Evolutionary conservation across 2,797 vertebrate genomes (phyloP).

Genomic region (Darevskia mixta): DNA sequence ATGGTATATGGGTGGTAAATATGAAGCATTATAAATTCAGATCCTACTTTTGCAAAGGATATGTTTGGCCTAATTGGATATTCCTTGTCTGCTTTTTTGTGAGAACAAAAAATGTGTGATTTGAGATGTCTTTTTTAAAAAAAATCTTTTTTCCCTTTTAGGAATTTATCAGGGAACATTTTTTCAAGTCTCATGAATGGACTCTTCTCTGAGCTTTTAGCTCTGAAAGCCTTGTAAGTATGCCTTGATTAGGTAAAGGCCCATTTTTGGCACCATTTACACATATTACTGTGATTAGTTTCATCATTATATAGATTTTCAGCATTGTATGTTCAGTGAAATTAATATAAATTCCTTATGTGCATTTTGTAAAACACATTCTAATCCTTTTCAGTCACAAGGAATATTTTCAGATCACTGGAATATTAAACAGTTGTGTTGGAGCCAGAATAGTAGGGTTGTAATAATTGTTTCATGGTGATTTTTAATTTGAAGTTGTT

Average conservation of each 20-base stretch:
- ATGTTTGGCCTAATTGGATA: not conserved
- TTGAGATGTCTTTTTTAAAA: not conserved
- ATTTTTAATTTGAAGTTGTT: slow-evolving; percentile 13
- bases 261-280: not conserved
- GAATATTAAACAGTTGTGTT: slow-evolving; percentile 23
- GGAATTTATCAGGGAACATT: slow-evolving; percentile 93
- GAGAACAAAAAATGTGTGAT: not conserved
- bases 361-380: not conserved
- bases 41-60: not conserved
- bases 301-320: slow-evolving; percentile 3
- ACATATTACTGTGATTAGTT: not conserved
- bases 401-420: slow-evolving; percentile 19
- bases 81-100: not conserved
- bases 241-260: slow-evolving; percentile 3
- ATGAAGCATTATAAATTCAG: not conserved
- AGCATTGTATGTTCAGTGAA: not conserved
- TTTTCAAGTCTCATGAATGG: slow-evolving; percentile 88
- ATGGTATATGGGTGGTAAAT: not conserved
- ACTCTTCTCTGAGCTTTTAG: slow-evolving; percentile 86
- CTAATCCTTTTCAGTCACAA: not conserved
- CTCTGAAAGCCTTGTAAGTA: slow-evolving; percentile 90
- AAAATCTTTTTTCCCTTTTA: slow-evolving; percentile 64
- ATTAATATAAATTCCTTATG: not conserved
- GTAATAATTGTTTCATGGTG: slow-evolving; percentile 4
- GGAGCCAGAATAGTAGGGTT: not conserved